Evolutionary conservation across 2,797 vertebrate genomes (phyloP).

Genomic region (Chiropotes sagulatus): DNA sequence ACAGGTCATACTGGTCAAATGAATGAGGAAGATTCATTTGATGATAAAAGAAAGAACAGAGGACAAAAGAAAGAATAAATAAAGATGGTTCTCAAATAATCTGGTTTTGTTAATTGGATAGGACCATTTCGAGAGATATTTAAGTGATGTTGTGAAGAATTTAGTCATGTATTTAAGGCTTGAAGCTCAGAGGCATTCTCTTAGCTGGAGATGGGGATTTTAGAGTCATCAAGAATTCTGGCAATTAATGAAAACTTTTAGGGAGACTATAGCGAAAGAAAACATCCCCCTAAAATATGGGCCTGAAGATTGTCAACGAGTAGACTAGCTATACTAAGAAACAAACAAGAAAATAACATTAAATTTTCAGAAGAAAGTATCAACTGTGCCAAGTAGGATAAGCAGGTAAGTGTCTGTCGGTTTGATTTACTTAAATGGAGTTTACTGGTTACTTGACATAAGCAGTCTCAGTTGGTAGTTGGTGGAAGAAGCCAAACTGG

Average conservation of each 20-base stretch:
- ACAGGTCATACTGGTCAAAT: not conserved
- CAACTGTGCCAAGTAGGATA: not conserved
- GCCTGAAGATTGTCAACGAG: not conserved
- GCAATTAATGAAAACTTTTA: slow-evolving; percentile 6
- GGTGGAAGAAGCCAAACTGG: not conserved
- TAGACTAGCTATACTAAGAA: not conserved
- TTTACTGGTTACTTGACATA: not conserved
- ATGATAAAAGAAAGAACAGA: not conserved
- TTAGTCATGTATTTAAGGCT: not conserved
- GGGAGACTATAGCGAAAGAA: not conserved
- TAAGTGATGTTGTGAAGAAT: not conserved
- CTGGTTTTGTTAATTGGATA: not conserved
- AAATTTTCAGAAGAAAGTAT: not conserved
- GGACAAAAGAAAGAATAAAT: not conserved
- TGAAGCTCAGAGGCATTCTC: not conserved
- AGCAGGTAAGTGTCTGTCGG: not conserved
- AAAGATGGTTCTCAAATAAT: not conserved
- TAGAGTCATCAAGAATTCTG: not conserved
- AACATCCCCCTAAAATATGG: not conserved
- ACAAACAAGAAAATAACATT: not conserved
- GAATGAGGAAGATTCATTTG: not conserved
- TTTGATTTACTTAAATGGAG: not conserved
- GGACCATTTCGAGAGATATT: not conserved
- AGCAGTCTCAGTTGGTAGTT: not conserved
- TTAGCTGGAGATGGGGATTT: not conserved